Evolutionary conservation across 2,113 vertebrate species (phyloP).

Genomic region (Ammodytes dubius): DNA sequence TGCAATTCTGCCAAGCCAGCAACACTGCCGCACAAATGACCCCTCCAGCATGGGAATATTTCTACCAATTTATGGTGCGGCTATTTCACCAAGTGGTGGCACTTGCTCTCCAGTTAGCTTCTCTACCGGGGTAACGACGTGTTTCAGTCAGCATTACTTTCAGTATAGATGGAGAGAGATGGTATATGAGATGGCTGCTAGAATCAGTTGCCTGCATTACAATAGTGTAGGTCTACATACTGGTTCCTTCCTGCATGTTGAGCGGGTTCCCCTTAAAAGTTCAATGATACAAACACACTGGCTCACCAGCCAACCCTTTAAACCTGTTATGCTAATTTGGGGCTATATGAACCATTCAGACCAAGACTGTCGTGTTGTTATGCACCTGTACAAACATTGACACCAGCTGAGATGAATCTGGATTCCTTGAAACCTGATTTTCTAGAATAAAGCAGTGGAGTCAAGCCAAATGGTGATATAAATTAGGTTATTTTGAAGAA

Average conservation of each 20-base stretch:
- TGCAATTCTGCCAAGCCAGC: not conserved
- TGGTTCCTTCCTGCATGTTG: not conserved
- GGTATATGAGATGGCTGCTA: not conserved
- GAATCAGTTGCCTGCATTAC: not conserved
- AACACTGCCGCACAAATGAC: too few species aligned
- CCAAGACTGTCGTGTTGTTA: not conserved
- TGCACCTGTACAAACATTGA: slow-evolving; percentile 1
- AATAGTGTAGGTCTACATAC: too few species aligned
- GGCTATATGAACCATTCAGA: slow-evolving; percentile 16
- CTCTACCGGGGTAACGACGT: not conserved
- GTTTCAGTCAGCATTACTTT: not conserved
- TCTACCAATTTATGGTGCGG: not conserved
- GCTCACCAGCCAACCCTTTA: not conserved
- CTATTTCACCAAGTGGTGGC: not conserved
- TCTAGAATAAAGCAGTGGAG: not conserved
- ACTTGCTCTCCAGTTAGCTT: not conserved
- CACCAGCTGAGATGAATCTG: not conserved
- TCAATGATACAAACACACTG: not conserved
- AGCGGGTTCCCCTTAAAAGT: not conserved
- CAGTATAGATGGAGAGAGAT: too few species aligned
- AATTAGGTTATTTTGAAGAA: slow-evolving; percentile 2
- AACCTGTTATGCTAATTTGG: slow-evolving; percentile 4
- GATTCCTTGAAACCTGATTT: not conserved
- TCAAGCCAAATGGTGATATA: slow-evolving; percentile 34
- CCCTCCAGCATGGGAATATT: not conserved